A percentile compares a stretch with the other conserved stretches of the same genome.
Evolutionary conservation across 2,888 invertebrate species (phyloP).

Genomic region (Plebejus anna): DNA sequence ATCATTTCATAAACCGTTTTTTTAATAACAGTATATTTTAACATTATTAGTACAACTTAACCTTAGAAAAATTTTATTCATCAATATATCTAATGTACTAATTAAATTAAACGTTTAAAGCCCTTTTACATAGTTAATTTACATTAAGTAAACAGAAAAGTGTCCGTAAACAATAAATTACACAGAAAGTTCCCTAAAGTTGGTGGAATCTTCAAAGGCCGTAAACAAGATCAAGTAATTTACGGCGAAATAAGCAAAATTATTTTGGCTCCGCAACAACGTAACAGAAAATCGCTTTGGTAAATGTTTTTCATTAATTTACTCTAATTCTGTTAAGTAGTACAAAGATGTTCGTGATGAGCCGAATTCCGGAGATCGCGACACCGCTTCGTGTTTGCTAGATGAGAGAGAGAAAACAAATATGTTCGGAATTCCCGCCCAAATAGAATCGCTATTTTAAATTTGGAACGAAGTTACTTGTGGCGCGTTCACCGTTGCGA

Average conservation of each 20-base stretch:
- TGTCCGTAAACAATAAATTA: constrained; percentile 75
- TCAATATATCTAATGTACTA: neutral
- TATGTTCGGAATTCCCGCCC: neutral
- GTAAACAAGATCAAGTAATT: constrained; percentile 76
- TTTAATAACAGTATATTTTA: neutral
- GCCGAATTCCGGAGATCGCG: neutral
- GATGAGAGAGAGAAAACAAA: neutral
- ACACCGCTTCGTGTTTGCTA: neutral
- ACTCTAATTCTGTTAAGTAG: constrained; percentile 27
- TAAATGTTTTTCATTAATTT: constrained; percentile 46
- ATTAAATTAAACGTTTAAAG: constrained; percentile 36
- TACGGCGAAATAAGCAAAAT: constrained; percentile 74
- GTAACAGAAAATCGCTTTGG: constrained; percentile 55
- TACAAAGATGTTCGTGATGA: constrained; percentile 18
- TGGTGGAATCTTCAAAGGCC: constrained; percentile 72
- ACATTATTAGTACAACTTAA: neutral
- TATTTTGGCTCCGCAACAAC: constrained; percentile 61
- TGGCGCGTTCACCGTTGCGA: too few relatives aligned
- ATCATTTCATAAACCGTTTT: neutral
- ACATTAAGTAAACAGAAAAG: constrained; percentile 63
- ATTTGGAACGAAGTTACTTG: too few relatives aligned
- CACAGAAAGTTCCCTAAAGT: constrained; percentile 70
- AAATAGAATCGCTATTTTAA: too few relatives aligned
- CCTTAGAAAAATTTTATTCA: neutral
- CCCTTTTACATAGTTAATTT: constrained; percentile 55